Conservation (phyloP, 2,113 vertebrate species). For the Megalops atlanticus region DNA sequence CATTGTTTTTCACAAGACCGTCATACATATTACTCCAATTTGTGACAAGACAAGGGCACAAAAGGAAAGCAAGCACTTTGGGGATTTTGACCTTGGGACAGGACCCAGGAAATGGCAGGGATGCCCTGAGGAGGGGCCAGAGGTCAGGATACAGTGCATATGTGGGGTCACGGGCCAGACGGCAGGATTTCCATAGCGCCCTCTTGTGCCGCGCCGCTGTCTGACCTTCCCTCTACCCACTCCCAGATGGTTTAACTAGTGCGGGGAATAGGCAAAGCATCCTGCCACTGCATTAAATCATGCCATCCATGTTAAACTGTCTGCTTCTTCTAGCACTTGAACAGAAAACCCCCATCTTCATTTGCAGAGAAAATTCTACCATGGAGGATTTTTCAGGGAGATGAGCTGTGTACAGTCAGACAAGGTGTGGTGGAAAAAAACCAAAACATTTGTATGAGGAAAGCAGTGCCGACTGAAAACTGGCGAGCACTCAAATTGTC, state of each 20-base stretch:
- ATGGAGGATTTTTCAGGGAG: too few species aligned
- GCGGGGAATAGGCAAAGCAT: background rate
- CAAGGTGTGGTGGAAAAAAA: background rate
- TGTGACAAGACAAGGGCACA: background rate
- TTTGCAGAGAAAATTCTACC: too few species aligned
- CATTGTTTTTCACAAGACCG: background rate
- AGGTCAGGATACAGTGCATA: background rate
- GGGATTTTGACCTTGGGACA: background rate
- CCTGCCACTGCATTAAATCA: background rate
- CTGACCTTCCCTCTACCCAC: conserved; percentile 1
- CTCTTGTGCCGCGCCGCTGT: background rate
- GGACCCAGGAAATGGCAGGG: background rate
- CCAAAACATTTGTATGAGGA: background rate
- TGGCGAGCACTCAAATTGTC: too few species aligned
- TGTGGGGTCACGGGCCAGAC: background rate
- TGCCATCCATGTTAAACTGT: conserved; percentile 10
- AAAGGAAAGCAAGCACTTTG: background rate
- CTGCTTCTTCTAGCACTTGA: background rate
- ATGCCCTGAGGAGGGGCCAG: background rate
- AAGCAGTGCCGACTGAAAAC: background rate
- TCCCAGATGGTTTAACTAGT: conserved; percentile 16
- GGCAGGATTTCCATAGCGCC: background rate
- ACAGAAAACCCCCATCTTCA: background rate
- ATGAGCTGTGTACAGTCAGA: background rate
- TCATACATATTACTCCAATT: conserved; percentile 13